Conservation (phyloP, 2,113 vertebrate genomes). For the Dinomys branickii region DNA sequence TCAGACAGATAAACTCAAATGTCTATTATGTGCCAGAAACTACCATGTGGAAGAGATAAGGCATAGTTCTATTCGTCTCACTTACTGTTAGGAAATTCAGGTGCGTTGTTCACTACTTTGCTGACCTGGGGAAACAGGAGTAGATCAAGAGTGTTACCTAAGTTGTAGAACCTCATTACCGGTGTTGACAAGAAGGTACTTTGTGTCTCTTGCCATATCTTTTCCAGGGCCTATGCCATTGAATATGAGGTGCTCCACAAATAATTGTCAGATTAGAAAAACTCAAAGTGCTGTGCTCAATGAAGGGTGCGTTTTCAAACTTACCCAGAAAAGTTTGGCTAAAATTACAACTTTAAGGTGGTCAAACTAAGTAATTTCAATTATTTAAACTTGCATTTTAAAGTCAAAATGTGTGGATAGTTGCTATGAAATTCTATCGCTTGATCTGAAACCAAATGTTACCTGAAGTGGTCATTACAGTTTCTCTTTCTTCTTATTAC, state of each 20-base stretch:
- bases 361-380: not conserved
- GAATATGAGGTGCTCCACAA: not conserved
- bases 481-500: not conserved
- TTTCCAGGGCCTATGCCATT: not conserved
- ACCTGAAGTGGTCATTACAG: not conserved
- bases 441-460: not conserved
- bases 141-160: not conserved
- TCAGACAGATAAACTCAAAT: not conserved
- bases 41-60: not conserved
- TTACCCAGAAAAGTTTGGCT: not conserved
- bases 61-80: not conserved
- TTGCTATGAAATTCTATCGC: not conserved
- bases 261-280: not conserved
- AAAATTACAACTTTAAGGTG: not conserved
- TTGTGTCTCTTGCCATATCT: not conserved
- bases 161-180: not conserved
- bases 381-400: slow-evolving; percentile 28
- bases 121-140: not conserved
- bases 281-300: not conserved
- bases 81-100: not conserved
- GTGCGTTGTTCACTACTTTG: not conserved
- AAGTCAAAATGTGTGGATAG: not conserved
- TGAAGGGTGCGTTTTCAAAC: not conserved
- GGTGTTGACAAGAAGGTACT: not conserved
- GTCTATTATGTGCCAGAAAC: not conserved